Evolutionary conservation across 2,888 invertebrate species (phyloP).

Genomic region (Aelia acuminata): DNA sequence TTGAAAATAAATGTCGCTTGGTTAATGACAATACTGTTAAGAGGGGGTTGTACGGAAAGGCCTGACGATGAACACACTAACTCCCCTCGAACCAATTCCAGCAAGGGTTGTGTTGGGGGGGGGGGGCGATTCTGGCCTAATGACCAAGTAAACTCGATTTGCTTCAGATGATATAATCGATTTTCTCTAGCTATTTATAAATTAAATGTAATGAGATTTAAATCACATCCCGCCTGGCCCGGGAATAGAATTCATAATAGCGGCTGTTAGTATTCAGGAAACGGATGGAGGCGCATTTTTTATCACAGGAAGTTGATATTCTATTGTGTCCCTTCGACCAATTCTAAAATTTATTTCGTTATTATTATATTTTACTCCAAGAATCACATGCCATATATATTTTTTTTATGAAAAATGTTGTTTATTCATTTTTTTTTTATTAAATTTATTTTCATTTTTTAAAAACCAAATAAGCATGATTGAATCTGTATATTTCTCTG

Average conservation of each 20-base stretch:
- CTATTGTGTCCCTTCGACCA: neutral
- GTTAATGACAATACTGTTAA: neutral
- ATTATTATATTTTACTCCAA: neutral
- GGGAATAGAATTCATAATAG: neutral
- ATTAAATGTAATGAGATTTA: slow-evolving; percentile 11
- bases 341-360: neutral
- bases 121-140: neutral
- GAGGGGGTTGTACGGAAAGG: neutral
- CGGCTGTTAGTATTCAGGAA: neutral
- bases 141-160: slow-evolving; percentile 34
- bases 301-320: neutral
- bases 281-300: neutral
- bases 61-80: neutral
- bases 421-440: too few relatives aligned
- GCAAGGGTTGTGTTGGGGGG: neutral
- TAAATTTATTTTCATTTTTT: too few relatives aligned
- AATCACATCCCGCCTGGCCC: neutral
- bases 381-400: too few relatives aligned
- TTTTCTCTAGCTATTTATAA: slow-evolving; percentile 19
- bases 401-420: too few relatives aligned
- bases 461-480: too few relatives aligned
- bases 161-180: slow-evolving; percentile 8
- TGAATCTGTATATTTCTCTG: too few relatives aligned
- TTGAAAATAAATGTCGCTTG: neutral
- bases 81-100: neutral